Conservation (phyloP, 2,113 vertebrate genomes). For the Silurus glanis region DNA sequence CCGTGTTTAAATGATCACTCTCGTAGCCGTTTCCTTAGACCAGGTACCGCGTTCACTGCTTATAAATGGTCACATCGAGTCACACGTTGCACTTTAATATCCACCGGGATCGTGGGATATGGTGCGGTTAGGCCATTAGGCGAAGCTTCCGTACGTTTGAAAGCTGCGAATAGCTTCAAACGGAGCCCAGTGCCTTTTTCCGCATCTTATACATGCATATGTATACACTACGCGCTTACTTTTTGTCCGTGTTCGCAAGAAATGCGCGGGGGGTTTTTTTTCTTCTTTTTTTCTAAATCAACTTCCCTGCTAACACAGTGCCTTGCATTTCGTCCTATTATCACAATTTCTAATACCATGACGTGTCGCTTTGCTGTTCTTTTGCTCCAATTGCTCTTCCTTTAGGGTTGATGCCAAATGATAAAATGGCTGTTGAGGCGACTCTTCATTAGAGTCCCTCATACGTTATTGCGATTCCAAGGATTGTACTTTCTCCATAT, state of each 20-base stretch:
- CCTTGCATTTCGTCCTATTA: constrained; percentile 34
- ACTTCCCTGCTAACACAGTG: constrained; percentile 37
- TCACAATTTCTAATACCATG: not conserved
- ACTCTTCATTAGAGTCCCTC: not conserved
- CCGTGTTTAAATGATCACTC: not conserved
- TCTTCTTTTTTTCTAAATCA: not conserved
- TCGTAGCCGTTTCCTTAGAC: not conserved
- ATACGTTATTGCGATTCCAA: not conserved
- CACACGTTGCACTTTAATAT: constrained; percentile 69
- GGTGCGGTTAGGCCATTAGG: constrained; percentile 36
- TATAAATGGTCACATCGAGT: constrained; percentile 27
- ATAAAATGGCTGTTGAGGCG: not conserved
- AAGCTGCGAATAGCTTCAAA: not conserved
- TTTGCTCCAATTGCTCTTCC: not conserved
- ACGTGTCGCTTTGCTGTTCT: not conserved
- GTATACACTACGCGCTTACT: constrained; percentile 21
- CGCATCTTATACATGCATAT: constrained; percentile 1
- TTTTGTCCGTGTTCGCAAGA: not conserved
- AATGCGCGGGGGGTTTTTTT: not conserved
- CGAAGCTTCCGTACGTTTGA: constrained; percentile 37
- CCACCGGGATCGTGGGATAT: constrained; percentile 12
- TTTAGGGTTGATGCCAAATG: not conserved
- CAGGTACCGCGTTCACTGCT: constrained; percentile 9
- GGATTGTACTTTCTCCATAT: not conserved
- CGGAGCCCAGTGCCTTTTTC: constrained; percentile 60